Percentiles rank a stretch among this genome's conserved stretches.
Conservation (phyloP, 2,797 vertebrate genomes). For the Hydrolagus colliei region DNA sequence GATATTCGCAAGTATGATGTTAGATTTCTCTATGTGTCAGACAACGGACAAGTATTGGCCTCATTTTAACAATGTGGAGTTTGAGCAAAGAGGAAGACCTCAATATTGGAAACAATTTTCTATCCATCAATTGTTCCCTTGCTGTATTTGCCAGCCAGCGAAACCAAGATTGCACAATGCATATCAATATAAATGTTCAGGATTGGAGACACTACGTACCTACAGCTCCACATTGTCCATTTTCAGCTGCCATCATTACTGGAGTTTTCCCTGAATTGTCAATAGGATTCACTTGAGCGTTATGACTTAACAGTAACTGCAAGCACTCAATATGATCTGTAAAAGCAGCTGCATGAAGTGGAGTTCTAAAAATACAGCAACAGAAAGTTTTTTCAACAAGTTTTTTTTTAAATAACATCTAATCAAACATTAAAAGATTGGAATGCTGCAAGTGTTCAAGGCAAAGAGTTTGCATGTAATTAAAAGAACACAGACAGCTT, state of each 20-base stretch:
- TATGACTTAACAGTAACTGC: constrained; percentile 80
- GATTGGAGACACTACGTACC: constrained; percentile 54
- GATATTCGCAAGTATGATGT: too few relatives aligned
- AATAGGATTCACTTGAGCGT: constrained; percentile 62
- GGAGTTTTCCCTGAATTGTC: constrained; percentile 72
- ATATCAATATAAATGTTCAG: too few relatives aligned
- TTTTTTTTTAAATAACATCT: not conserved
- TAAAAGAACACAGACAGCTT: too few relatives aligned
- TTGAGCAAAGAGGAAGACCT: too few relatives aligned
- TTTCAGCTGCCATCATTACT: constrained; percentile 80
- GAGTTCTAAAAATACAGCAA: constrained; percentile 59
- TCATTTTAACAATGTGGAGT: not conserved
- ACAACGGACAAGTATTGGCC: not conserved
- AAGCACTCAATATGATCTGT: constrained; percentile 78
- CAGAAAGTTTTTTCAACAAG: not conserved
- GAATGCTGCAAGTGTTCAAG: too few relatives aligned
- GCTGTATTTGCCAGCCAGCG: not conserved
- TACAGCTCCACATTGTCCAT: constrained; percentile 64
- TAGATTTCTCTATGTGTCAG: too few relatives aligned
- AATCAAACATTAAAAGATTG: too few relatives aligned
- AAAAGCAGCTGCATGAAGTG: constrained; percentile 86
- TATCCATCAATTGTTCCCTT: not conserved
- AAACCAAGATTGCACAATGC: too few relatives aligned
- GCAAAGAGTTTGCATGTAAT: too few relatives aligned
- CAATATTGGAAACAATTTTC: not conserved